Evolutionary conservation across 2,797 vertebrate species (phyloP), one percentile per base, ranked within the genome.

Genomic region (Prionace glauca): DNA sequence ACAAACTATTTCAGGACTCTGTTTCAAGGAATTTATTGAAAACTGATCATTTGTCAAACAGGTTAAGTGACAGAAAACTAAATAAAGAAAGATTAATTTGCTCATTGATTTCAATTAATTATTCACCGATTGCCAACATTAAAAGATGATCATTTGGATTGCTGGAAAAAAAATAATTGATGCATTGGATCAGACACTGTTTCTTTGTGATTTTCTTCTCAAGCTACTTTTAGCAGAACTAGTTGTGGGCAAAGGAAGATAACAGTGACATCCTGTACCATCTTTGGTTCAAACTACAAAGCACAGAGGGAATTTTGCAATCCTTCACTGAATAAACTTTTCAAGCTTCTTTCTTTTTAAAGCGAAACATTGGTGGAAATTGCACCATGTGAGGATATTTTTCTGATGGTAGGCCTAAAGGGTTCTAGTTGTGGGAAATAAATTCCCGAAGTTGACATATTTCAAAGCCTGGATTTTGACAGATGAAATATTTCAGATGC

Each of bases 391-490:
- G 16, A 91, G 20, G 24, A 32, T 65, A 14, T 20, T 50, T 50
- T 29, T n/a, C 56, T 90, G 45, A 32, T 62, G 60, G 16, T 14
- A 91, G 24, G 60, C 18, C 56, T 1, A 45, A 84, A 41, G 36
- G 3, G 3, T 84, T 41, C 18, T 22, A 62, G 56, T 65, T 91
- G 45, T 20, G 32, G 56, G 29, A 91, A 65, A 90, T 16, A 4
- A 84, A 41, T 1, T 84, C 81, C 22, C 45, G 26, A 16, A 65
- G 88, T 18, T 65, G 50, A n/a, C 88, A 91, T 65, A n/a, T 65
- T 91, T 91, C 32, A n/a, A 45, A 87, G 84, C 84, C 22, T 50
- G 45, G 36, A 87, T 87, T 87, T 87, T 50, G 72, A 84, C 88
- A 91, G 29, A 11, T 32, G 14, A 91, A 65, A 91, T 8, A 65